phyloP scores from a whole-genome alignment of 2,113 vertebrate species.

The Henicopernis longicauda region DNA sequence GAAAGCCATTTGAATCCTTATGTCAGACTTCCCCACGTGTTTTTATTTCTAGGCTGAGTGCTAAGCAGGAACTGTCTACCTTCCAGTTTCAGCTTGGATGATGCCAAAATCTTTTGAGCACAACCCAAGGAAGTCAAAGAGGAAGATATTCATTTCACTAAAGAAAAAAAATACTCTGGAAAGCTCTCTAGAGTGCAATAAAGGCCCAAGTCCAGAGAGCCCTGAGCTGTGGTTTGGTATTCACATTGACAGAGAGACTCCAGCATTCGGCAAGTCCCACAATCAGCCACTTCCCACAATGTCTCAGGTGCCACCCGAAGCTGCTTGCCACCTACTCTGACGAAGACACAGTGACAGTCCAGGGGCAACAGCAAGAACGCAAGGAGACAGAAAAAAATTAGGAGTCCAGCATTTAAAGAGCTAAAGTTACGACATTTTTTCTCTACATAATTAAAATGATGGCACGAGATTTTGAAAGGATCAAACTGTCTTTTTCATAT shows the following conservation, averaged over 20 bases:
- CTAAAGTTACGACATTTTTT: not conserved
- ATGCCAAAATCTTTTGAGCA: not conserved
- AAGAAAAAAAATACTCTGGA: not conserved
- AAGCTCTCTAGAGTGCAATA: not conserved
- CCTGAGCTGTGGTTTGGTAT: not conserved
- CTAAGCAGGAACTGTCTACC: not conserved
- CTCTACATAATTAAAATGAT: not conserved
- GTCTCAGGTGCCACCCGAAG: not conserved
- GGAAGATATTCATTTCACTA: not conserved
- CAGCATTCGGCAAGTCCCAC: not conserved
- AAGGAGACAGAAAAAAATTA: not conserved
- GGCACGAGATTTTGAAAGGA: not conserved
- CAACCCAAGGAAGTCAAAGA: not conserved
- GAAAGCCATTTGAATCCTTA: not conserved
- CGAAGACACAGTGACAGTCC: not conserved
- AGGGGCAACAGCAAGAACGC: not conserved
- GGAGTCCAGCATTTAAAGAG: not conserved
- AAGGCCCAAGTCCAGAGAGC: accelerated
- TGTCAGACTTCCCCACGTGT: accelerated
- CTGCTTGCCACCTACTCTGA: not conserved
- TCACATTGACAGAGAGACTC: not conserved
- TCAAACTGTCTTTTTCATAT: not conserved
- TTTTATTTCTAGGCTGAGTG: not conserved
- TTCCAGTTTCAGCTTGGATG: not conserved
- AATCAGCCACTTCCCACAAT: not conserved